Conservation (phyloP, 2,797 vertebrate species). For the Coilia nasus region DNA sequence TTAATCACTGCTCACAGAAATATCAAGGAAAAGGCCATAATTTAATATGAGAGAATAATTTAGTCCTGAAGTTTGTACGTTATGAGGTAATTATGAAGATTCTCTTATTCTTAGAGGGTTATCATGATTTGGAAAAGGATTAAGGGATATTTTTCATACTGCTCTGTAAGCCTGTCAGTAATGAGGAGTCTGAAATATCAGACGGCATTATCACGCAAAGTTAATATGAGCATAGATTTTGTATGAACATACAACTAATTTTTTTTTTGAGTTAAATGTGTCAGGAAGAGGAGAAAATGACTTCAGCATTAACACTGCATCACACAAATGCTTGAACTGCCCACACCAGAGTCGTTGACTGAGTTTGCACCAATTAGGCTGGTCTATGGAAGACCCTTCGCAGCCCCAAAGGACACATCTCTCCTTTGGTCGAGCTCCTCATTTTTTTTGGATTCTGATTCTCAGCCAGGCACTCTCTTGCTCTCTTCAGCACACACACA, state of each 20-base stretch:
- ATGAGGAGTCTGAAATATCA: conserved; percentile 14
- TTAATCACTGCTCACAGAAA: not conserved
- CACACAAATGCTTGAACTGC: conserved; percentile 11
- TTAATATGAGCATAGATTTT: conserved; percentile 25
- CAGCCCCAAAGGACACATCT: not conserved
- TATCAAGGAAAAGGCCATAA: conserved; percentile 2
- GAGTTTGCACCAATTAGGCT: conserved; percentile 15
- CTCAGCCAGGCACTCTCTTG: conserved; percentile 28
- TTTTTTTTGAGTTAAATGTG: not conserved
- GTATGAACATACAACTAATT: not conserved
- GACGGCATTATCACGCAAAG: conserved; percentile 4
- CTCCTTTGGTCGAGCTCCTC: conserved; percentile 7
- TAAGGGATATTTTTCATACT: not conserved
- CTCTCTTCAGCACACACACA: not conserved
- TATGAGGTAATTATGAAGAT: conserved; percentile 17
- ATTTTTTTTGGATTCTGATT: conserved; percentile 35
- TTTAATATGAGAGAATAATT: conserved; percentile 16
- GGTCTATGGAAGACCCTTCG: not conserved
- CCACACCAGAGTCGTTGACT: not conserved
- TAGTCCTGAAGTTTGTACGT: conserved; percentile 14
- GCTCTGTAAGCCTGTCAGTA: not conserved
- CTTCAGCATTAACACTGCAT: conserved; percentile 15
- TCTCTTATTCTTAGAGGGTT: conserved; percentile 14
- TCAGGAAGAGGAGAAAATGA: not conserved
- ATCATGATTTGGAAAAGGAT: conserved; percentile 23